A percentile compares a stretch with the other conserved stretches of the same genome.
phyloP scores from a whole-genome alignment of 2,797 vertebrate genomes.

The Acanthurus leucopareius region DNA sequence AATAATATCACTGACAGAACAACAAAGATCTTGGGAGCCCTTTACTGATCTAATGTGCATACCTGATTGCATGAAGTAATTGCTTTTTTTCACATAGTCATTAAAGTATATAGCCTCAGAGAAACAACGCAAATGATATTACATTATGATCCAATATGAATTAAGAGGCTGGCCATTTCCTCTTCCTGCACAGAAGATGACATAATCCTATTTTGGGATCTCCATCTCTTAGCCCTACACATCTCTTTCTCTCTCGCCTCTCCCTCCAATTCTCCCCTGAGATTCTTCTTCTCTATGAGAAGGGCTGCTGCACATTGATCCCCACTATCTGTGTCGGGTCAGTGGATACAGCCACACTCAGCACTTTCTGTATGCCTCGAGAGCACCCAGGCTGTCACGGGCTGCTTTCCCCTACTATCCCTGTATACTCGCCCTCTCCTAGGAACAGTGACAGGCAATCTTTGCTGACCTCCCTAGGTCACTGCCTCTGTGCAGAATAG shows the following conservation, averaged over 20 bases:
- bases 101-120: constrained; percentile 63
- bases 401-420: constrained; percentile 45
- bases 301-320: constrained; percentile 78
- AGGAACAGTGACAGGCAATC: constrained; percentile 53
- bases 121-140: constrained; percentile 69
- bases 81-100: constrained; percentile 53
- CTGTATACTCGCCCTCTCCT: constrained; percentile 45
- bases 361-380: constrained; percentile 66
- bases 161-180: constrained; percentile 75
- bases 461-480: constrained; percentile 48
- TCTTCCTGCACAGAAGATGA: constrained; percentile 74
- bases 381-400: constrained; percentile 57
- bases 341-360: constrained; percentile 73
- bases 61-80: constrained; percentile 60
- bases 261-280: constrained; percentile 71
- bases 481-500: constrained; percentile 34
- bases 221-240: constrained; percentile 62
- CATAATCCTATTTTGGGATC: constrained; percentile 74
- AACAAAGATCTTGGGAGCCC: constrained; percentile 27
- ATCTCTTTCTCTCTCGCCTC: constrained; percentile 45
- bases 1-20: constrained; percentile 29
- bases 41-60: constrained; percentile 45
- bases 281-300: constrained; percentile 71
- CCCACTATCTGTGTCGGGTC: constrained; percentile 80
- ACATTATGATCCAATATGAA: constrained; percentile 70